Evolutionary conservation across 2,888 invertebrate species (phyloP), one percentile per base, ranked within the genome.

Genomic region (Cartodere bifasciata): DNA sequence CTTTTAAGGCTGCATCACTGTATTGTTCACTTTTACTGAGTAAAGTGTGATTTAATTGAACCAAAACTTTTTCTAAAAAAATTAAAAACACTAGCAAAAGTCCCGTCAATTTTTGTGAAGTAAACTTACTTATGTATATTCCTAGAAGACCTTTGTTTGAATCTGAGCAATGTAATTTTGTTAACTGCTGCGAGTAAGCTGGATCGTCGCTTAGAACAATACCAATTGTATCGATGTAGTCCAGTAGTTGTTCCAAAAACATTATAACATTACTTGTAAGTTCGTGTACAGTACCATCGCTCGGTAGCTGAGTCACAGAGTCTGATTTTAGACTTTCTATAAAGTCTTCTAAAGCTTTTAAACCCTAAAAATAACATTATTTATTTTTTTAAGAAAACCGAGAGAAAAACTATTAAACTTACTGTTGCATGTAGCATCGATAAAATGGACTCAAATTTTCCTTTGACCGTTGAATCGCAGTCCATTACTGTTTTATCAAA

Each of bases 271-370:
- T 92, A 38, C 86, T 90, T 0, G 94, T 92, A 36, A 92, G 67
- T 62, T 97, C 92, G 55, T 95, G 95, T 16, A 97, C 97, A 0
- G 97, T 98, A 36, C 97, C 98, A 67, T 98, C 98, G 54, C 81
- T 84, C 0, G 97, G 92, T 50, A 95, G 75, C 47, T 80, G 79
- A 35, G 78, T 74, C 41, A 79, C 80, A 27, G 69, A 66, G 55
- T 87, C 87, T 13, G 68, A 69, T 38, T 83, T 70, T 16, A 94
- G 75, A 36, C 82, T 86, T 50, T 92, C 92, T 35, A 90, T 75
- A 60, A 94, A 94, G 52, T 91, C 91, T 55, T 94, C 92, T 44
- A 94, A 60, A 5, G 87, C 85, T 56, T 84, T 85, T 17, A 83
- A 73, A 34, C 90, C 91, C 88, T 88, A 46, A 20, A 56, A 56